Conservation (phyloP, 1,140 invertebrate genomes). For the Hyles vespertilio region DNA sequence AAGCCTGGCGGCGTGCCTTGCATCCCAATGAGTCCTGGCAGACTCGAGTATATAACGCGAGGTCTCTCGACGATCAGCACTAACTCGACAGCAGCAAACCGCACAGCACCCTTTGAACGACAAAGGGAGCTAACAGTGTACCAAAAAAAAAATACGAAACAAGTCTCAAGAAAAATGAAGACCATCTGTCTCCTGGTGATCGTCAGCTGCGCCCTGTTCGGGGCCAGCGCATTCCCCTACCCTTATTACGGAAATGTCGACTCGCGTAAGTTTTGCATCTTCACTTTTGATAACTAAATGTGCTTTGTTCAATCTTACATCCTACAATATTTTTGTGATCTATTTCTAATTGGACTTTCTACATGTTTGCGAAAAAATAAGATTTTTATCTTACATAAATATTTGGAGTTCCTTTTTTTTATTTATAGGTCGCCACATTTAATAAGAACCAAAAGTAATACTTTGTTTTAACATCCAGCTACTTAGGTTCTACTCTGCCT, state of each 20-base stretch:
- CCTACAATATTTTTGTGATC: no score
- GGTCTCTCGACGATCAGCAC: slow-evolving; percentile 33
- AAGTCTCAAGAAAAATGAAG: slow-evolving; percentile 31
- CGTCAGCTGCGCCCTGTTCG: slow-evolving; percentile 41
- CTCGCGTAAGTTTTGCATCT: slow-evolving; percentile 43
- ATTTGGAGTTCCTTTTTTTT: no score
- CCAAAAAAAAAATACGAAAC: slow-evolving; percentile 3
- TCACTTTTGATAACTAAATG: no score
- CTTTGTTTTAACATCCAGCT: no score
- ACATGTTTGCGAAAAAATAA: no score
- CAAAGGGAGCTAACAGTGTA: slow-evolving; percentile 33
- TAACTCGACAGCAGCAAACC: slow-evolving; percentile 37
- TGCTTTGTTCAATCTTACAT: neutral
- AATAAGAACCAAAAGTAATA: no score
- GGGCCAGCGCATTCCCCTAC: slow-evolving; percentile 46
- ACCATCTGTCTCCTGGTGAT: slow-evolving; percentile 29
- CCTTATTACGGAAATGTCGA: slow-evolving; percentile 60
- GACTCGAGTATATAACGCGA: slow-evolving; percentile 58
- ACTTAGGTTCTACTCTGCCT: no score
- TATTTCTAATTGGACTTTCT: no score
- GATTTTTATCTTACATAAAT: no score
- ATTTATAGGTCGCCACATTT: no score
- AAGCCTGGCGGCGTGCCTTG: slow-evolving; percentile 37
- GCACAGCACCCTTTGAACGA: slow-evolving; percentile 39
- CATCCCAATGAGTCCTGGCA: slow-evolving; percentile 55